A percentile compares a stretch with the other conserved stretches of the same genome.
These are phyloP conservation scores for Phymanthus crucifer DNA, from an alignment of 92 coral and sea anemone genomes.

Conservation along the genomic window DNA sequence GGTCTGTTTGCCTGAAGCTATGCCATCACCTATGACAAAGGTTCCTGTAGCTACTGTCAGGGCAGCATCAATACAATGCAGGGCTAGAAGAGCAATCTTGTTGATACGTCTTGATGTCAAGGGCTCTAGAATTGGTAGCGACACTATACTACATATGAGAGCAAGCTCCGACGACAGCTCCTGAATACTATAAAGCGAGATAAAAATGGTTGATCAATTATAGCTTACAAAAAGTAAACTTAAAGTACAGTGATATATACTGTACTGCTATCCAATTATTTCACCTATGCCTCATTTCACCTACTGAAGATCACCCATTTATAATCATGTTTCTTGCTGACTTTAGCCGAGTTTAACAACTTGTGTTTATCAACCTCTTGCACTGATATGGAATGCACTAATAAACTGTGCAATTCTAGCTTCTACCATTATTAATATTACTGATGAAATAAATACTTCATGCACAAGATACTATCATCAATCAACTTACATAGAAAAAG, in stretches of 20 bases:
- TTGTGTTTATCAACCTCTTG: no score
- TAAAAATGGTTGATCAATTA: not conserved
- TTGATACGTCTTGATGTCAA: constrained; percentile 73
- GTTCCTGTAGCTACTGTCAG: constrained; percentile 86
- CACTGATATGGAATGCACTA: no score
- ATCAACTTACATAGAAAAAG: constrained; percentile 39
- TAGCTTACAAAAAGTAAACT: not conserved
- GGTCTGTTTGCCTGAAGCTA: constrained; percentile 13
- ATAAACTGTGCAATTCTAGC: no score
- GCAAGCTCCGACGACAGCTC: constrained; percentile 85
- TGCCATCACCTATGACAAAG: constrained; percentile 50
- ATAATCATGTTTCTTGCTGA: no score
- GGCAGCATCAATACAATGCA: constrained; percentile 81
- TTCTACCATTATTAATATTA: no score
- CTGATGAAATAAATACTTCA: no score
- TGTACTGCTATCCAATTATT: no score
- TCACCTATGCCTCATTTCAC: no score
- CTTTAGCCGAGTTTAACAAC: no score
- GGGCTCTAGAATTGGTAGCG: constrained; percentile 94
- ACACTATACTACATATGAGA: constrained; percentile 70
- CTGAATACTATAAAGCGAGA: constrained; percentile 55
- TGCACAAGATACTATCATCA: not conserved
- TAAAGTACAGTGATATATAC: no score
- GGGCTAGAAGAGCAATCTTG: constrained; percentile 78
- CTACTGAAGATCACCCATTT: no score